phyloP scores from a whole-genome alignment of 2,888 invertebrate species.

The Exocentrus adspersus region DNA sequence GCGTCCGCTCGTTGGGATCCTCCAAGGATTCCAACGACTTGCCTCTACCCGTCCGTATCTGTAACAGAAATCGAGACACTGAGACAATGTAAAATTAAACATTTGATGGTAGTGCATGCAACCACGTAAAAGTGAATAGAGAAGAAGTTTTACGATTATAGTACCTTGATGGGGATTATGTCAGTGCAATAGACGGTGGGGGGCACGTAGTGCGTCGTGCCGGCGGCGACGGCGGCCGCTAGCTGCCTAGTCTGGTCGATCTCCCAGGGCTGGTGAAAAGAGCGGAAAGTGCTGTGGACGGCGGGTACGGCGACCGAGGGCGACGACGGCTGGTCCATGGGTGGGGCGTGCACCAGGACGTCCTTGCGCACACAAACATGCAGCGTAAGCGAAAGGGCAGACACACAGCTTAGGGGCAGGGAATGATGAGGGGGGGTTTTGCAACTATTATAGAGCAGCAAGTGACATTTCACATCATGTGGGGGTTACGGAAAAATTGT shows the following conservation, averaged over 20 bases:
- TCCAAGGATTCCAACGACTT: constrained; percentile 88
- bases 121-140: constrained; percentile 11
- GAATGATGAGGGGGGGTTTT: constrained; percentile 27
- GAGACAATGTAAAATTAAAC: too few species aligned
- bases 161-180: constrained; percentile 69
- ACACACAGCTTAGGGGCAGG: constrained; percentile 39
- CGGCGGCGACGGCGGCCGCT: constrained; percentile 42
- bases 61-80: constrained; percentile 51
- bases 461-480: constrained; percentile 41
- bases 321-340: constrained; percentile 62
- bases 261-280: constrained; percentile 78
- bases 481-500: not conserved
- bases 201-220: constrained; percentile 58
- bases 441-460: constrained; percentile 45
- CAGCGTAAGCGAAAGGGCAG: constrained; percentile 61
- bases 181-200: constrained; percentile 63
- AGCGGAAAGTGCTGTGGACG: constrained; percentile 67
- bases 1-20: constrained; percentile 76
- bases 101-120: too few species aligned
- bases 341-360: constrained; percentile 65
- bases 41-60: constrained; percentile 85
- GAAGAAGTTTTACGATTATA: constrained; percentile 6
- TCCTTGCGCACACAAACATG: constrained; percentile 66
- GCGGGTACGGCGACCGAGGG: constrained; percentile 60
- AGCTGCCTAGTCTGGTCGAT: constrained; percentile 69